Evolutionary conservation across 2,797 vertebrate species (phyloP), one percentile per base, ranked within the genome.

Genomic region (Premnoplex brunnescens): DNA sequence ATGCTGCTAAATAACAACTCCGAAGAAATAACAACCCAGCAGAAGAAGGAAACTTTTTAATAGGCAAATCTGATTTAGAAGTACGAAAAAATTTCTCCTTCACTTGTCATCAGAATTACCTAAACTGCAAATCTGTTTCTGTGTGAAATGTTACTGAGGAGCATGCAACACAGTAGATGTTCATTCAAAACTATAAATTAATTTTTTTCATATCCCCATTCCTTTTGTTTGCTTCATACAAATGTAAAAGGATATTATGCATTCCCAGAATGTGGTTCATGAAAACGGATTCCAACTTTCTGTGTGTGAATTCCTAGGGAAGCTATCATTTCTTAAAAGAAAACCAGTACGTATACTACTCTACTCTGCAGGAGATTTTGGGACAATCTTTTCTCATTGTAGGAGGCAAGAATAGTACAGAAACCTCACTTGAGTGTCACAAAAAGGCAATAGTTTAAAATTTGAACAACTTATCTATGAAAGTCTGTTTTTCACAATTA

Each of bases 31-130:
- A 82, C 72, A 68, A 85, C 27, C 39, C 78, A 52, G n/a, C 55
- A 88, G 60, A 94, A 91, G 49, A 93, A 88, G 51, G 26, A 82
- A 93, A 60, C 41, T 34, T 52, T 91, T 96, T 89, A 87, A 86
- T 36, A 91, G 23, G 36, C 16, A 75, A 77, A 93, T 84, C 5
- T 55, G 41, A 81, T 52, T 60, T 84, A 59, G 23, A 55, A 79
- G 34, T 28, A 51, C 36, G 37, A 86, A 96, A 77, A 10, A 44
- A 69, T 72, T 95, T 69, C 34, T n/a, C 85, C 12, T 68, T 95
- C 63, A n/a, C 32, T 67, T 23, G 3, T 71, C 51, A 75, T 43
- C 34, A 88, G 37, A 82, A 81, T 56, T 64, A 73, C 27, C 44
- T 66, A 52, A 85, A 66, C 32, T 59, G 19, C 20, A 89, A 63